Evolutionary conservation across 2,113 vertebrate species (phyloP), one percentile per base, ranked within the genome.

Genomic region (Gymnorhina tibicen): DNA sequence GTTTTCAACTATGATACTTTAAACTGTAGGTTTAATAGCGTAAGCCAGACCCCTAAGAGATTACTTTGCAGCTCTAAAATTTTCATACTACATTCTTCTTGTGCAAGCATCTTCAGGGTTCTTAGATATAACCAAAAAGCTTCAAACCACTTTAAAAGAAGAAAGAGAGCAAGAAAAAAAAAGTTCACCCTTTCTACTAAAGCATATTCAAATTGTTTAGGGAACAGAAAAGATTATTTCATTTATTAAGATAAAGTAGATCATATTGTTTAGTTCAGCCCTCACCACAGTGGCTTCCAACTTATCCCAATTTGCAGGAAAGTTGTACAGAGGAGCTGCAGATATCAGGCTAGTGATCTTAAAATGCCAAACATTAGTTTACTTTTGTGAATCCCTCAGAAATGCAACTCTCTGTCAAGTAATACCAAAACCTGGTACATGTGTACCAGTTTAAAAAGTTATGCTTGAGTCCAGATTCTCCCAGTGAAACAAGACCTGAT

Each of bases 401-500:
- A 91, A 56, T 19, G 12, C 55, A 77, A 19, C 13, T 9, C 20
- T 59, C 13, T 64, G 24, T 41, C 39, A 78, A 67, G 27, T 24
- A 23, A 92, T 27, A 73, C 33, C 15, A 7, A 83, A 92, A 70
- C 12, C 15, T 27, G 37, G 17, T 53, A 66, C 42, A 47, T 47
- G 9, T 47, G 18, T 12, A 28, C 5, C n/a, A 10, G 12, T 59
- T 49, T 1, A 52, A 70, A 58, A 78, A 50, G 35, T 58, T 24
- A 27, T 62, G 5, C n/a, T 12, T 44, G 32, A 67, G 17, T 37
- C 47, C 66, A 82, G 30, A 60, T n/a, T 13, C 8, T 39, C 28
- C 39, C 47, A 46, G 5, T 20, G 7, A 76, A 59, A 47, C 26
- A 35, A 72, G 33, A 42, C 0, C 0, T 11, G 1, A 33, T 11